phyloP scores from a whole-genome alignment of 1,140 invertebrate genomes.

The Drosophila lini region DNA sequence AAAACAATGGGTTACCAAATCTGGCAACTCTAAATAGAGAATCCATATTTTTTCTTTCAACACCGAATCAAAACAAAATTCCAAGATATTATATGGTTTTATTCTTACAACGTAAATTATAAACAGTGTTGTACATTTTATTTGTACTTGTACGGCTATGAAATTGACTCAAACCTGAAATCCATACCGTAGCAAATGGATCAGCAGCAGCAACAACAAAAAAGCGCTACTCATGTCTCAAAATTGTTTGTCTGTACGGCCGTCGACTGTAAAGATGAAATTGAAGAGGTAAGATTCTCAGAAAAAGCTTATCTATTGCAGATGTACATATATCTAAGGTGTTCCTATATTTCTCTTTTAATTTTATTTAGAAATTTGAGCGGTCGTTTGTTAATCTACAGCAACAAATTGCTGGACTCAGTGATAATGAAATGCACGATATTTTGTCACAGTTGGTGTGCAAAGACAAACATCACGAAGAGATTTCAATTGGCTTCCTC shows the following conservation, averaged over 20 bases:
- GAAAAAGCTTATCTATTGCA: not conserved
- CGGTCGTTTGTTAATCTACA: constrained; percentile 91
- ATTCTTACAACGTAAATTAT: constrained; percentile 24
- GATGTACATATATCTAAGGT: not conserved
- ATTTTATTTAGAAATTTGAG: constrained; percentile 93
- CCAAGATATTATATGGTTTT: constrained; percentile 1
- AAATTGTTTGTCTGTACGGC: constrained; percentile 79
- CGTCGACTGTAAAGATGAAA: constrained; percentile 81
- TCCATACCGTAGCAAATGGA: constrained; percentile 60
- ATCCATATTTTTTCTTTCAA: constrained; percentile 65
- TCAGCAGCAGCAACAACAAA: constrained; percentile 74
- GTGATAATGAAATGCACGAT: constrained; percentile 97
- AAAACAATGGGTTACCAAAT: not conserved
- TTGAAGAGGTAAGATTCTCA: constrained; percentile 70
- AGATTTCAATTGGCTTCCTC: constrained; percentile 95
- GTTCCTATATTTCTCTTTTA: not conserved
- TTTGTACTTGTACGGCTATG: constrained; percentile 37
- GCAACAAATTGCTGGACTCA: constrained; percentile 91
- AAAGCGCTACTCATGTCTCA: constrained; percentile 65
- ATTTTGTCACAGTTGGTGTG: constrained; percentile 93
- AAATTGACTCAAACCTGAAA: constrained; percentile 22
- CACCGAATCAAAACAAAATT: constrained; percentile 56
- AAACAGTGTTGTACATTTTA: constrained; percentile 30
- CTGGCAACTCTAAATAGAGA: not conserved
- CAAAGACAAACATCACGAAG: constrained; percentile 95